Conservation (phyloP, 2,888 invertebrate species). For the Phragmatobia fuliginosa region DNA sequence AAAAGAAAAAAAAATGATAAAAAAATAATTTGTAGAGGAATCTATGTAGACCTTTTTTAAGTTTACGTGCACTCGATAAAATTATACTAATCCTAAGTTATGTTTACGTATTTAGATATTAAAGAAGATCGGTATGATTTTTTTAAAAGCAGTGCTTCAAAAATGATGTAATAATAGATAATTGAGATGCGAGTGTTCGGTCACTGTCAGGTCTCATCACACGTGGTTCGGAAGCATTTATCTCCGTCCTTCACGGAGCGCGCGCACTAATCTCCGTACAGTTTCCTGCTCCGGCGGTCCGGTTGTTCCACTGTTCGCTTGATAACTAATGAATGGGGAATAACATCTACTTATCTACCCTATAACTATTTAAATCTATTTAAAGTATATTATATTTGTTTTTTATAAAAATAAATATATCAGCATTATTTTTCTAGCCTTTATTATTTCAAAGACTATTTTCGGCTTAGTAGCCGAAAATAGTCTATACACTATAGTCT, state of each 20-base stretch:
- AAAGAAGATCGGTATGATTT: background rate
- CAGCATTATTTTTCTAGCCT: no score
- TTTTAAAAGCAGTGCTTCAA: background rate
- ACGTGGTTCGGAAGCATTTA: slow-evolving; percentile 74
- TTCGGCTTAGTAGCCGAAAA: no score
- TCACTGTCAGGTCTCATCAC: slow-evolving; percentile 51
- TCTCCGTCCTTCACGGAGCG: slow-evolving; percentile 75
- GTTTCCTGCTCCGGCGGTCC: slow-evolving; percentile 71
- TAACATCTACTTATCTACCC: background rate
- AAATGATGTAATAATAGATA: slow-evolving; percentile 11
- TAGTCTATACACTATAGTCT: no score
- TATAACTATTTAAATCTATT: background rate
- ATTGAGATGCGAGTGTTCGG: slow-evolving; percentile 39
- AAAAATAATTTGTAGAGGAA: no score
- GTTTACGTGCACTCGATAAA: no score
- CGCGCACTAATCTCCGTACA: slow-evolving; percentile 69
- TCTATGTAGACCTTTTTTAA: no score
- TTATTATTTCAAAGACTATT: no score
- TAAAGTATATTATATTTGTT: no score
- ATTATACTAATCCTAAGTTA: no score
- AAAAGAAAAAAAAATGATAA: no score
- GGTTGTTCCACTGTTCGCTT: slow-evolving; percentile 51
- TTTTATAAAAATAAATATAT: no score
- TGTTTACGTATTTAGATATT: no score
- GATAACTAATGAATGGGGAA: slow-evolving; percentile 37